phyloP scores from a whole-genome alignment of 1,140 invertebrate species.

The Zaprionus camerounensis region DNA sequence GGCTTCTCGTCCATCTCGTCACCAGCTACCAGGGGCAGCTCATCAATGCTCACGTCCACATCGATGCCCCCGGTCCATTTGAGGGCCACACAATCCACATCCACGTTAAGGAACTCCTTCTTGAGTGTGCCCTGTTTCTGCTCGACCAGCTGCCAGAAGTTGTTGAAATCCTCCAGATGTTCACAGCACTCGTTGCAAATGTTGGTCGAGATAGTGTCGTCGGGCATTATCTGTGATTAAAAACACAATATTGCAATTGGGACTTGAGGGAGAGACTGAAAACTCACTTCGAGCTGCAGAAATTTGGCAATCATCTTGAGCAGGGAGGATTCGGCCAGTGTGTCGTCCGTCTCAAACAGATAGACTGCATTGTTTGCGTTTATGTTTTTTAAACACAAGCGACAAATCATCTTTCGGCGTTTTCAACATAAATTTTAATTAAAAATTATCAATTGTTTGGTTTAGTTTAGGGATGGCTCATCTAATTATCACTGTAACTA shows the following conservation, averaged over 20 bases:
- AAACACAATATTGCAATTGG: neutral
- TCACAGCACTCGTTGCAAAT: constrained; percentile 74
- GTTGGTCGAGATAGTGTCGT: constrained; percentile 70
- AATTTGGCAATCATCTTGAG: constrained; percentile 78
- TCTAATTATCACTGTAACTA: constrained; percentile 1
- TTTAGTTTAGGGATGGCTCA: constrained; percentile 44
- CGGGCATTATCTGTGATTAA: constrained; percentile 58
- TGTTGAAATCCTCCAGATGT: constrained; percentile 73
- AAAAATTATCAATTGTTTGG: constrained; percentile 50
- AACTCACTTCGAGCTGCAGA: constrained; percentile 67
- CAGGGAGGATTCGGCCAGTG: constrained; percentile 66
- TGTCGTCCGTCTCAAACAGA: constrained; percentile 68
- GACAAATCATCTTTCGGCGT: constrained; percentile 68
- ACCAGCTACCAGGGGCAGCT: constrained; percentile 49
- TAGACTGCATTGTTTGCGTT: constrained; percentile 69
- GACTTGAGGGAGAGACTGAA: neutral
- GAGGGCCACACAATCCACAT: constrained; percentile 63
- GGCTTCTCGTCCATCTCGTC: constrained; percentile 70
- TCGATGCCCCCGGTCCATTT: constrained; percentile 66
- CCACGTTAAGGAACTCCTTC: constrained; percentile 72
- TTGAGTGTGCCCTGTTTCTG: constrained; percentile 72
- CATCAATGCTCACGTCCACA: constrained; percentile 67
- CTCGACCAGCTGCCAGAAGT: constrained; percentile 73
- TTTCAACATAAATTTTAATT: constrained; percentile 45
- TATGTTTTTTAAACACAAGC: constrained; percentile 70